Base-by-base conservation (phyloP, 2,113 vertebrate genomes). In the Orientallactaga bullata region DNA sequence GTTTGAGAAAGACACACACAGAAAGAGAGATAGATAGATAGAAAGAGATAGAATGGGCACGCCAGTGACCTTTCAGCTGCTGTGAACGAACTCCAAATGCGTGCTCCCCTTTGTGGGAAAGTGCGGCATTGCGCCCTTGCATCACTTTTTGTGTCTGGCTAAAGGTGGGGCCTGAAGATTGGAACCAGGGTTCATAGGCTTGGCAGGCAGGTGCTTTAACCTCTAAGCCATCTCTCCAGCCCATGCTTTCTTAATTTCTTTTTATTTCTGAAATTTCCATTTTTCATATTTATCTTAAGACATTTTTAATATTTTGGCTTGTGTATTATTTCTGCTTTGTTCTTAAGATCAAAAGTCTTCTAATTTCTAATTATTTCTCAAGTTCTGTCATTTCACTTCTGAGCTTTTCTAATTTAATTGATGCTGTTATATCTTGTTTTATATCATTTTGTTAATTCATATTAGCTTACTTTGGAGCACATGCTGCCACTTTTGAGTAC, bases 271-370 rank as follows among this genome's bases (percentile, higher is more conserved):
- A 60, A 68, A 39, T 39, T 71, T 87, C 9, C 26, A 47, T 47
- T 26, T 76, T 2, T 87, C n/a, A 30, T 77, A 21, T 61, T 26
- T 77, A 51, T 51, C 10, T 37, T 81, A 63, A 82, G 20, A 20
- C n/a, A 74, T 24, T 90, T 76, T 21, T 71, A 74, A 13, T 42
- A 5, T 65, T 42, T 78, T 7, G 42, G 42, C n/a, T n/a, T n/a
- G n/a, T 47, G 42, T 94, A 12, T 85, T 90, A 90, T 23, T 66
- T 86, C 35, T 60, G 58, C 21, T 72, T 81, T 82, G 17, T 81
- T 77, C 32, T 69, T 90, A 11, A 73, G 60, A 84, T 88, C 20
- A 91, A 88, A 91, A 87, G 23, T 47, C 82, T 51, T 76, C 39
- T 20, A 39, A 71, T 69, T 73, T 88, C 21, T 76, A 82, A 82